Percentiles rank a stretch among this genome's conserved stretches.
These are phyloP conservation scores for Apodemia mormo DNA, from an alignment of 2,888 invertebrate species.

Conservation along the genomic window DNA sequence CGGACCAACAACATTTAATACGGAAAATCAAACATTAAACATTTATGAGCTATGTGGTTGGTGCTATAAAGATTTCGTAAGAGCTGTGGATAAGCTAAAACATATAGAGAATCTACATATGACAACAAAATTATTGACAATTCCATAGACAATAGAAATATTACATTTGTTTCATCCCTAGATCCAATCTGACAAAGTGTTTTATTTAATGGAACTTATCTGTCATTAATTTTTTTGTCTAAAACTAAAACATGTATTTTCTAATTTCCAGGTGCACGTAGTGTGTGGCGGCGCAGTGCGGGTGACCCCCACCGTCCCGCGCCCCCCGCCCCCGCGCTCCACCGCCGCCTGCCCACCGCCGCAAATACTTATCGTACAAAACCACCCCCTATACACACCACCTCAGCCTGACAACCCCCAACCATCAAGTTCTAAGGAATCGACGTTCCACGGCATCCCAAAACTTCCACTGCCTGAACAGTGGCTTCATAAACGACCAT, in stretches of 20 bases:
- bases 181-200: too few species aligned
- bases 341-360: constrained; percentile 40
- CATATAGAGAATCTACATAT: too few species aligned
- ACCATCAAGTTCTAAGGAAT: constrained; percentile 41
- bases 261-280: constrained; percentile 60
- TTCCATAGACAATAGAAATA: too few species aligned
- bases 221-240: too few species aligned
- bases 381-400: constrained; percentile 39
- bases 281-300: constrained; percentile 51
- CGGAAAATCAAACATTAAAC: too few species aligned
- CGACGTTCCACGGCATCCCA: constrained; percentile 50
- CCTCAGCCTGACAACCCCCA: constrained; percentile 40
- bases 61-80: too few species aligned
- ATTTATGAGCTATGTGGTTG: too few species aligned
- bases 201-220: too few species aligned
- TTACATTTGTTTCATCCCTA: too few species aligned
- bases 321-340: constrained; percentile 38
- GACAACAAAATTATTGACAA: too few species aligned
- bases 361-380: constrained; percentile 42
- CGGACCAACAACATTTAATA: too few species aligned
- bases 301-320: constrained; percentile 36
- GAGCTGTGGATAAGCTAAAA: too few species aligned
- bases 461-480: constrained; percentile 70
- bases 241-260: not conserved
- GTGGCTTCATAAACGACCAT: constrained; percentile 68